Evolutionary conservation across 1,140 invertebrate species (phyloP), one percentile per base, ranked within the genome.

Genomic region (Drosophila arizonae): DNA sequence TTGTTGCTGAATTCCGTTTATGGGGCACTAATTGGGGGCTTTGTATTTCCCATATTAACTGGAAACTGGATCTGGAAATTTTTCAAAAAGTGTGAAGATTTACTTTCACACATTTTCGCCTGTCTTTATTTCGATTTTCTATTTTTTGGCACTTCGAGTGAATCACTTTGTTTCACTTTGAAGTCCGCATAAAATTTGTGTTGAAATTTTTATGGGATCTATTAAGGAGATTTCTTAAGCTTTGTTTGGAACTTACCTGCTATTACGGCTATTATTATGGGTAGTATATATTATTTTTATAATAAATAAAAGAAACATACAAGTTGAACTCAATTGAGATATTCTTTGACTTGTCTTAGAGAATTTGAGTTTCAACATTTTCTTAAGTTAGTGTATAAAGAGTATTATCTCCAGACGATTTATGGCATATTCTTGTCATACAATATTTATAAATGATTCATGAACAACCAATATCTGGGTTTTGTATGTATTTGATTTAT

Each of bases 21-120:
- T 65, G 17, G 39, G 4, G n/a, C 61, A 36, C 72, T 75, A 75
- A 75, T 75, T 75, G 72, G 61, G n/a, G 72, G 72, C 50, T 71
- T 75, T 75, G 72, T 75, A 43, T 26, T 41, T 9, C 9, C 24
- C 55, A 61, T 56, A 43, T 71, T 64, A 60, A 28, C 28, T 65
- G 61, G 61, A 71, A 50, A 45, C 43, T 46, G 43, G n/a, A 17
- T 15, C n/a, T 45, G 43, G 43, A n/a, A 70, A 60, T 26, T 63
- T 54, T 72, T 33, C 13, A 39, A 17, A 15, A n/a, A 56, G 46
- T 43, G 13, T 55, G 26, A 45, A 36, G 21, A 43, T 21, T 30
- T 50, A 50, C 50, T 65, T 65, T 75, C 61, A 71, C 67, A 75
- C 72, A 71, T 75, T 71, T 75, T 60, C 55, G 60, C 46, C 66